Conservation (phyloP, 2,113 vertebrate species). For the Agelaius tricolor region DNA sequence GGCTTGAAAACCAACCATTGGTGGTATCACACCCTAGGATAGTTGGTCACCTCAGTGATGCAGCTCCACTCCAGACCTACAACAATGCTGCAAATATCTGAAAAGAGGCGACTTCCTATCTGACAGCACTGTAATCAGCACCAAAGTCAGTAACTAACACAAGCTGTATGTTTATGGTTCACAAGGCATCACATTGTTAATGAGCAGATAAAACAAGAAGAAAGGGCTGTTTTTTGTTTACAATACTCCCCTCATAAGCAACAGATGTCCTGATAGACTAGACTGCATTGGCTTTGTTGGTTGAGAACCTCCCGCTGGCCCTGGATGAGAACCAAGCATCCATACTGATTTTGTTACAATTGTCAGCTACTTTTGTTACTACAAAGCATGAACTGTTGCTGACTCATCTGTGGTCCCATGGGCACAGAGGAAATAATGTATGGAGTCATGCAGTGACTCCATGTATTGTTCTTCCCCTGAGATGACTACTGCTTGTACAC, state of each 20-base stretch:
- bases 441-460: conserved; percentile 44
- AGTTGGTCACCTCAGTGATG: background rate
- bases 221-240: conserved; percentile 66
- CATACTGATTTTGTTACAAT: conserved; percentile 66
- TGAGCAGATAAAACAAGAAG: conserved; percentile 60
- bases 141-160: conserved; percentile 30
- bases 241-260: conserved; percentile 64
- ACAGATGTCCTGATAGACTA: conserved; percentile 73
- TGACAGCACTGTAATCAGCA: background rate
- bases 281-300: conserved; percentile 64
- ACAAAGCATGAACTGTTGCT: conserved; percentile 56
- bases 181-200: conserved; percentile 64
- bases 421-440: conserved; percentile 50
- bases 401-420: conserved; percentile 50
- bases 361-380: conserved; percentile 67
- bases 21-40: background rate
- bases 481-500: conserved; percentile 38
- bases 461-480: conserved; percentile 12
- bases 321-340: conserved; percentile 68
- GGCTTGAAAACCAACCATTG: background rate
- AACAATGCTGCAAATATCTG: background rate
- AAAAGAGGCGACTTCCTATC: background rate
- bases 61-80: background rate
- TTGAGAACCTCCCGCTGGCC: conserved; percentile 63
- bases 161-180: conserved; percentile 44